A percentile compares a stretch with the other conserved stretches of the same genome.
phyloP scores from a whole-genome alignment of 2,113 vertebrate genomes.

The Lepisosteus osseus region DNA sequence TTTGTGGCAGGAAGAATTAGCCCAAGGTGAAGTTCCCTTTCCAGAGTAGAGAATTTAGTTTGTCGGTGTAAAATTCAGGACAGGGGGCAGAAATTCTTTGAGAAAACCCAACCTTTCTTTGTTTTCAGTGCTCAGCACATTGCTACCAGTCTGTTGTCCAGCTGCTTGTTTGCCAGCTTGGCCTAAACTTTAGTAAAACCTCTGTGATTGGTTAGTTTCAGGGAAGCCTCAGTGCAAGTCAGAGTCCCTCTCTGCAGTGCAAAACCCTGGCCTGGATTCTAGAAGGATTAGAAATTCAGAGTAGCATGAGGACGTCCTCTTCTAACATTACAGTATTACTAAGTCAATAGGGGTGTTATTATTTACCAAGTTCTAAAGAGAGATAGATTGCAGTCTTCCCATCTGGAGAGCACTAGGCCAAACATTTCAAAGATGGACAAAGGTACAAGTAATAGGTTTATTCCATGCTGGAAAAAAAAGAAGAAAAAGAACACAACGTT shows the following conservation, averaged over 20 bases:
- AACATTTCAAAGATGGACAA: too few species aligned
- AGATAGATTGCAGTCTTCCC: too few species aligned
- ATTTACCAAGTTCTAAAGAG: too few species aligned
- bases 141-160: slow-evolving; percentile 50
- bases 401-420: too few species aligned
- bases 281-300: neutral
- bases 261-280: slow-evolving; percentile 67
- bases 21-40: neutral
- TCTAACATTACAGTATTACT: too few species aligned
- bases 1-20: too few species aligned
- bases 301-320: too few species aligned
- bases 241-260: slow-evolving; percentile 39
- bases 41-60: neutral
- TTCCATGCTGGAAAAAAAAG: too few species aligned
- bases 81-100: neutral
- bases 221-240: slow-evolving; percentile 27
- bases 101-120: neutral
- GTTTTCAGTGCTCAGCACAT: neutral
- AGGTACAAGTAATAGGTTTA: too few species aligned
- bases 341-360: too few species aligned
- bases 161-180: slow-evolving; percentile 56
- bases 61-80: neutral
- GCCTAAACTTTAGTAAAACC: slow-evolving; percentile 46
- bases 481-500: too few species aligned
- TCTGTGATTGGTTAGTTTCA: slow-evolving; percentile 42